Base-by-base conservation (phyloP, 2,888 invertebrate species). In the Drosophila diplacantha region DNA sequence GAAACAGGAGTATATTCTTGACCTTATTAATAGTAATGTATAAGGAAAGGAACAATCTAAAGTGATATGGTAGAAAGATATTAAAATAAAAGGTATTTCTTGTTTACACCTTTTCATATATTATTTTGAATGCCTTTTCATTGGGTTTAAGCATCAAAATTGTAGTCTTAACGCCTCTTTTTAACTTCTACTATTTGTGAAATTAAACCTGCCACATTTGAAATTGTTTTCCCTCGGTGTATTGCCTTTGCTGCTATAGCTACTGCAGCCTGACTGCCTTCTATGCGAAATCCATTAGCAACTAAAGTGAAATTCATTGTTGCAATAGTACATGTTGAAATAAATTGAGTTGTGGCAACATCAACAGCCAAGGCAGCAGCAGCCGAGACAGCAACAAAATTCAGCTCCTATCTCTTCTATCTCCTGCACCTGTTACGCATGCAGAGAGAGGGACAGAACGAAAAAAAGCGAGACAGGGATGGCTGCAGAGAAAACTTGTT, bases 241-340 rank as follows among this genome's bases (percentile, higher is more conserved):
- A 16, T 39, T 37, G 20, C 22, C 39, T 32, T 26, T 32, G 14
- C 32, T 43, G 61, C 32, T 31, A 20, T 26, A 38, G 12, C 35
- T 61, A 43, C 66, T 52, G 66, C 38, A 38, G 44, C 54, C 43
- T 66, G 53, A 61, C 57, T 66, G 63, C 61, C 52, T 75, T 81
- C 81, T 68, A 71, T 73, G 78, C 71, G 79, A 81, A 81, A 84
- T 81, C 85, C 80, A 81, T 81, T 81, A 81, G 85, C 80, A 84
- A 81, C 85, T 81, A 84, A 81, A 81, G 85, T 84, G 85, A 81
- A 81, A 81, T 84, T 84, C 80, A 81, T 81, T 81, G 80, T 81
- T 81, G 81, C 82, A 84, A 84, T 79, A 81, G 80, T 83, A 85
- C 79, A 81, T 84, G 80, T 79, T 81, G 84, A 81, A 84, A 84